Base-by-base conservation (phyloP, 2,113 vertebrate species). In the Anser cygnoides region DNA sequence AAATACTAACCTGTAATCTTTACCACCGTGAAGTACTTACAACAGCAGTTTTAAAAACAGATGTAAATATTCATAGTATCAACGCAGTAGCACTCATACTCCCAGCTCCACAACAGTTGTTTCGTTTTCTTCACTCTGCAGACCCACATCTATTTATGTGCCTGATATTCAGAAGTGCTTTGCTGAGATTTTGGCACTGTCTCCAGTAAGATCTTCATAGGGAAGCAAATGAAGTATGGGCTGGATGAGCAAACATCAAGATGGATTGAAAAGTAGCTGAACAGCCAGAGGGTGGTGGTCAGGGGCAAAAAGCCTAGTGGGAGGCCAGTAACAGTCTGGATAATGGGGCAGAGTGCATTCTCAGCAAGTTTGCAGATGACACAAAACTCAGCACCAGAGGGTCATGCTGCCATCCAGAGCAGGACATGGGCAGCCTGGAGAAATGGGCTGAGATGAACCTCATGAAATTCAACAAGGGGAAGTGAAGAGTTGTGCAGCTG, bases 381-480 rank as follows among this genome's bases (percentile, higher is more conserved):
- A 66, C 54, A 17, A 70, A 9, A 35, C 13, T 61, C 41, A 26
- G 6, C 1, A 21, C 3, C 83, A 44, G 13, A 82, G 14, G 29
- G 10, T 61, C 1, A 0, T 58, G 10, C 29, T 87, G 33, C 57
- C 21, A 9, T 59, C 31, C 74, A 87, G 29, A 87, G 29, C 43
- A 50, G 35, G 35, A 54, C 18, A 4, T 31, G 9, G 11, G 35
- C 8, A 52, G 54, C 29, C 29, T 73, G 39, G 11, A 79, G 46
- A 63, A 68, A 44, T 26, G 14, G 14, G 8, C 7, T 83, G 3
- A 3, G 6, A 65, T 25, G 31, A 76, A 17, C 19, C 12, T 87
- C 9, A 16, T 70, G 4, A 2, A 3, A 8, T 63, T 82, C 28
- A 59, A 1, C 2, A 2, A 63, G 46, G 10, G 16, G 3, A 49